Evolutionary conservation across 2,113 vertebrate species (phyloP).

Genomic region (Tragelaphus scriptus): DNA sequence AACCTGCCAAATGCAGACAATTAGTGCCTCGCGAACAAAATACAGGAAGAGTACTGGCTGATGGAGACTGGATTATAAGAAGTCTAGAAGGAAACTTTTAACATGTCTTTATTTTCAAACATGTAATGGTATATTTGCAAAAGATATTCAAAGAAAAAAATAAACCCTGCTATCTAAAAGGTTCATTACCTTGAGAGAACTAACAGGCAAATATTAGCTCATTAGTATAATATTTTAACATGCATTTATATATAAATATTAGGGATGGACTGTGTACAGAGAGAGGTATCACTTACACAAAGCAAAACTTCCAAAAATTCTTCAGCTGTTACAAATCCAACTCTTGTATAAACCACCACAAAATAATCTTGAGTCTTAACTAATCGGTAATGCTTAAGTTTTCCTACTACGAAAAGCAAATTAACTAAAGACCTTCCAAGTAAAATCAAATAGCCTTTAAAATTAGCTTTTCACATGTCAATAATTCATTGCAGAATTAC

Average conservation of each 20-base stretch:
- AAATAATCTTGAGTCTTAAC: background rate
- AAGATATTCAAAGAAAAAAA: constrained; percentile 66
- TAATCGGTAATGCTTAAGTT: background rate
- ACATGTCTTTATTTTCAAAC: constrained; percentile 82
- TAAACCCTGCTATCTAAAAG: constrained; percentile 41
- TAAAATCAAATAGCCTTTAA: constrained; percentile 32
- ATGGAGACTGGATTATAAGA: constrained; percentile 79
- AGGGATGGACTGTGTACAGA: background rate
- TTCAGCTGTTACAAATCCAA: constrained; percentile 41
- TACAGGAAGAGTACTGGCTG: constrained; percentile 86
- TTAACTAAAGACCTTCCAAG: background rate
- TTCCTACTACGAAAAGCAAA: constrained; percentile 3
- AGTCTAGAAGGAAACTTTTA: constrained; percentile 80
- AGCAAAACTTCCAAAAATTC: background rate
- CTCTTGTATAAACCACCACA: background rate
- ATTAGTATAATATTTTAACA: background rate
- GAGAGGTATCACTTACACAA: background rate
- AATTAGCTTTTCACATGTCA: background rate
- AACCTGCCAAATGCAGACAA: constrained; percentile 91
- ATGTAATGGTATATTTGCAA: constrained; percentile 74
- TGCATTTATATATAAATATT: background rate
- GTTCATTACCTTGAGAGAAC: constrained; percentile 70
- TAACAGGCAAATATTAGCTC: background rate
- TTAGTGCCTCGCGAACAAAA: constrained; percentile 88
- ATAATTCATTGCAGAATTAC: constrained; percentile 1